These are phyloP conservation scores for Antheraea pernyi DNA, from an alignment of 1,140 invertebrate species.

Conservation along the genomic window DNA sequence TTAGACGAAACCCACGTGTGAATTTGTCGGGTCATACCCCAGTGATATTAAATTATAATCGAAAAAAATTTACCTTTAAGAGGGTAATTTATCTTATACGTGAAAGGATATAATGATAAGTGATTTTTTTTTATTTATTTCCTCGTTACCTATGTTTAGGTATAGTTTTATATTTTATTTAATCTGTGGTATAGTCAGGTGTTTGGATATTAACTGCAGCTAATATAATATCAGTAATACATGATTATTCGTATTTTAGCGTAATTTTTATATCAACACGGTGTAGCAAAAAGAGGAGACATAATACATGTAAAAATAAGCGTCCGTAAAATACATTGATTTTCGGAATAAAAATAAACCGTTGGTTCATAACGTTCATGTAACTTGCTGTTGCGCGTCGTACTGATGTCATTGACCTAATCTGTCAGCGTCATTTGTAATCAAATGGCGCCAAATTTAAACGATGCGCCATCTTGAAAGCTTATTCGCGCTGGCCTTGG, in stretches of 20 bases:
- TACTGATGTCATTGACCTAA: background rate
- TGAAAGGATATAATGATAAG: background rate
- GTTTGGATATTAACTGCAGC: background rate
- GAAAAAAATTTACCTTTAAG: background rate
- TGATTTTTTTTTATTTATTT: background rate
- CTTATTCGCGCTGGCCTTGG: too few species aligned
- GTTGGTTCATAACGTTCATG: background rate
- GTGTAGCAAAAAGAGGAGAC: too few species aligned
- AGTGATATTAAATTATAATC: slow-evolving; percentile 16
- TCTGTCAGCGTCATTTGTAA: background rate
- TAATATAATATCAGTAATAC: too few species aligned
- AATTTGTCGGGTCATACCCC: slow-evolving; percentile 2
- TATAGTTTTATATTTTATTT: slow-evolving; percentile 1
- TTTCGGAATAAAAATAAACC: background rate
- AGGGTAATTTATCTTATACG: slow-evolving; percentile 21
- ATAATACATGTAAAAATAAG: too few species aligned
- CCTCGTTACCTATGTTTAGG: slow-evolving; percentile 2
- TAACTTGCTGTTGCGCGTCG: background rate
- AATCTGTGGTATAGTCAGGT: background rate
- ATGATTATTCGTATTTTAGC: too few species aligned
- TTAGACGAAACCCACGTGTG: slow-evolving; percentile 23
- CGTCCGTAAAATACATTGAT: background rate
- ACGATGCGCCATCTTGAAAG: too few species aligned
- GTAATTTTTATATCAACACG: too few species aligned
- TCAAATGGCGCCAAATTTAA: background rate